Evolutionary conservation across 2,888 invertebrate species (phyloP), one percentile per base, ranked within the genome.

Genomic region (Omphaloscelis lunosa): DNA sequence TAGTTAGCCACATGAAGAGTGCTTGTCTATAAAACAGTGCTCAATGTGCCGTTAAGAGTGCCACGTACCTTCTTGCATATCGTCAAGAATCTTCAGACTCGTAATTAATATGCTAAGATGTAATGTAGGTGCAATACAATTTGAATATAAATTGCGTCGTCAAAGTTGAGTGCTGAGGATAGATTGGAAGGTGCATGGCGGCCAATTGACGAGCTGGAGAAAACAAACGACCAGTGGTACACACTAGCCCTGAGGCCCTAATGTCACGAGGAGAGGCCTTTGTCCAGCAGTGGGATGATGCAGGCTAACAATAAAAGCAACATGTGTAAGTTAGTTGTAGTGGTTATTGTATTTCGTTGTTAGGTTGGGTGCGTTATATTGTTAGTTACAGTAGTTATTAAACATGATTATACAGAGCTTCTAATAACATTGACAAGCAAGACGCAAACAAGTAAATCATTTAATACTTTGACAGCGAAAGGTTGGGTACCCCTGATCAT

Each of bases 111-210:
- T 72, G 51, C 27, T 72, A 65, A 78, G 41, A 51, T 17, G 58
- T 53, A 29, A 65, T 53, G 48, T 65, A 45, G 58, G 51, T 78
- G 65, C 78, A 58, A 53, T 41, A 17, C 34, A 29, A 72, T 78
- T 78, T 72, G 65, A 78, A 79, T 79, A 72, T 27, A 78, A 34
- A 72, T 66, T 72, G 73, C 72, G 53, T 73, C 65, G 58, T 72
- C 45, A 65, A 15, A 71, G 48, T 71, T n/a, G n/a, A 78, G n/a
- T 41, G 62, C 63, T 41, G 41, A 59, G 58, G 34, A 51, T 23
- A 65, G 17, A 59, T 27, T 53, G 41, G 51, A 53, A 78, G 78
- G 51, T 78, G 34, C 39, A 48, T 7, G 77, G 63, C 63, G 15
- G n/a, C 71, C 53, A 34, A 63, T 23, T 59, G 56, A 51, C 7